phyloP scores from a whole-genome alignment of 2,888 invertebrate genomes.

The Calliopum simillimum region DNA sequence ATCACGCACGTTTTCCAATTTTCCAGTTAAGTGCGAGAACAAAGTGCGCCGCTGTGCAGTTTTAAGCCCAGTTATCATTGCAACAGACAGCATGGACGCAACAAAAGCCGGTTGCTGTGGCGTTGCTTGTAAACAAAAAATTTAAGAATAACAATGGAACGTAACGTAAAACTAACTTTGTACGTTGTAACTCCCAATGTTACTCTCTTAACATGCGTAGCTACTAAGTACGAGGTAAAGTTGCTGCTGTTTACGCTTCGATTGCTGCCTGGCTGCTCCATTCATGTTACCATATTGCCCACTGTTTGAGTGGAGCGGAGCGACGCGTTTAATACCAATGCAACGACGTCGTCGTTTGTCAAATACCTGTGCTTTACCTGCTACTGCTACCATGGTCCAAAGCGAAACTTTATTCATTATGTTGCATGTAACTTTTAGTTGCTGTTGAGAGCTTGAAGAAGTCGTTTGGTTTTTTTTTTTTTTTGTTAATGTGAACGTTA shows the following conservation, averaged over 20 bases:
- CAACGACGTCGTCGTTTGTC: neutral
- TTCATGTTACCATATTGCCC: constrained; percentile 11
- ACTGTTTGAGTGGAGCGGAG: neutral
- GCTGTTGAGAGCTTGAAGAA: constrained; percentile 29
- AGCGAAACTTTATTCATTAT: constrained; percentile 14
- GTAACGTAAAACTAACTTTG: neutral
- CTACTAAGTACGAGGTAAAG: too few relatives aligned
- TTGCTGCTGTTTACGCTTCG: constrained; percentile 30
- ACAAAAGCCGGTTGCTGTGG: constrained; percentile 14
- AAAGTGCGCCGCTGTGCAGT: neutral
- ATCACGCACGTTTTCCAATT: constrained; percentile 1
- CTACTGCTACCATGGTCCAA: neutral
- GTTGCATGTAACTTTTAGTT: constrained; percentile 35
- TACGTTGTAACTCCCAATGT: too few relatives aligned
- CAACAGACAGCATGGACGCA: neutral
- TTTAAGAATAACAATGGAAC: constrained; percentile 4
- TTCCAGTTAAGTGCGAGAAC: constrained; percentile 1
- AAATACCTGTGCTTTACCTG: constrained; percentile 10
- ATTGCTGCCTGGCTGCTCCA: constrained; percentile 17
- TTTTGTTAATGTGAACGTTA: too few relatives aligned
- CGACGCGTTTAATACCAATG: neutral
- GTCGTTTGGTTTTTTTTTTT: constrained; percentile 19
- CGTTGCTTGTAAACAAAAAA: constrained; percentile 31
- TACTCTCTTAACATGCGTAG: neutral
- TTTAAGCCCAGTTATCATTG: neutral